A percentile compares a stretch with the other conserved stretches of the same genome.
Evolutionary conservation across 2,888 invertebrate species (phyloP).

Genomic region (Euspilapteryx auroguttella): DNA sequence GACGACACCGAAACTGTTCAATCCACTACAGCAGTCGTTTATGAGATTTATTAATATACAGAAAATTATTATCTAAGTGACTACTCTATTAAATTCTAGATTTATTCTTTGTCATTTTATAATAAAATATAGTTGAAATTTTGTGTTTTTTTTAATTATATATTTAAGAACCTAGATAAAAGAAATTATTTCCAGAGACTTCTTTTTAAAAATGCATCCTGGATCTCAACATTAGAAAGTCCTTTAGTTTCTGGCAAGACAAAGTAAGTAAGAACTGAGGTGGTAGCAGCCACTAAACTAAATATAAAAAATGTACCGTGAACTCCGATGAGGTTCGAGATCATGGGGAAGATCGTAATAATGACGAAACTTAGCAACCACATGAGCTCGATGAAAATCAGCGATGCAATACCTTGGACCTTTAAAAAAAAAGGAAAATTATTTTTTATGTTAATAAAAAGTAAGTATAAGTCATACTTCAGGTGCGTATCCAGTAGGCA

Average conservation of each 20-base stretch:
- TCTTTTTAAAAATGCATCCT: no score
- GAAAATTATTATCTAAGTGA: conserved; percentile 48
- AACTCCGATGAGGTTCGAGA: conserved; percentile 22
- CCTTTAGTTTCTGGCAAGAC: conserved; percentile 53
- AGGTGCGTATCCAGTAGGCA: no score
- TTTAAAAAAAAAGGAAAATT: no score
- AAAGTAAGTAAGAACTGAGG: conserved; percentile 21
- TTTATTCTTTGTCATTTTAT: conserved; percentile 74
- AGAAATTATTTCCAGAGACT: no score
- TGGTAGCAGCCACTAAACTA: conserved; percentile 17
- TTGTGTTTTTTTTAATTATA: no score
- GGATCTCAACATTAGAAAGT: conserved; percentile 32
- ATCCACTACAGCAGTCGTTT: conserved; percentile 29
- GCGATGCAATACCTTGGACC: conserved; percentile 40
- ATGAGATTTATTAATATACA: conserved; percentile 43
- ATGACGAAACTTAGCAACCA: conserved; percentile 43
- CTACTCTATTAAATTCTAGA: conserved; percentile 66
- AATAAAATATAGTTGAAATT: conserved; percentile 66
- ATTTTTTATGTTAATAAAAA: no score
- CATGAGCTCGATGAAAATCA: conserved; percentile 34
- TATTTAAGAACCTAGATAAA: no score
- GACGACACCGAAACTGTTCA: no score
- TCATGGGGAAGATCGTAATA: conserved; percentile 33
- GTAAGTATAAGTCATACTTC: no score
- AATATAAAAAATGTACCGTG: conserved; percentile 39